Conservation (phyloP, 1,140 invertebrate genomes). For the Streblospio benedicti region DNA sequence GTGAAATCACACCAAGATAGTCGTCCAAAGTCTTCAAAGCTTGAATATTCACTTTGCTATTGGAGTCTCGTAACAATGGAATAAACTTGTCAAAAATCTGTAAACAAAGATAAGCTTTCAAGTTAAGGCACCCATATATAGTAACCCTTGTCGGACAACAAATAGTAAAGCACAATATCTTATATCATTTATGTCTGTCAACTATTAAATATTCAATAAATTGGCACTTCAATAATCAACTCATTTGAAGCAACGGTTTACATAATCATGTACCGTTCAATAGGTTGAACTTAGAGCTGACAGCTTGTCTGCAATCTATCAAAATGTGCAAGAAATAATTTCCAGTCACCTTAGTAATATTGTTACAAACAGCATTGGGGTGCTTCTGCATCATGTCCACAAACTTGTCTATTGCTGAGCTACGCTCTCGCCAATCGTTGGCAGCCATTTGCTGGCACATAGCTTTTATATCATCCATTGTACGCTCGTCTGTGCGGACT, state of each 20-base stretch:
- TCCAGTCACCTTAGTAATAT: constrained; percentile 41
- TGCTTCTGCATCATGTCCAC: constrained; percentile 35
- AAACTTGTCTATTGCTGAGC: constrained; percentile 36
- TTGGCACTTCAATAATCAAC: no score
- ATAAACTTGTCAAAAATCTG: constrained; percentile 48
- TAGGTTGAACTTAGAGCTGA: no score
- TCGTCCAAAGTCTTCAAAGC: constrained; percentile 41
- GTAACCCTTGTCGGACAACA: no score
- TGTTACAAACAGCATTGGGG: constrained; percentile 26
- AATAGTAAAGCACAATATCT: no score
- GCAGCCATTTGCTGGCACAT: constrained; percentile 32
- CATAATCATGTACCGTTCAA: no score
- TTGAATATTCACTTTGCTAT: constrained; percentile 45
- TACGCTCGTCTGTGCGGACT: constrained; percentile 34
- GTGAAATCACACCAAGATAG: constrained; percentile 33
- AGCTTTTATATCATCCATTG: constrained; percentile 38
- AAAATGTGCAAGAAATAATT: no score
- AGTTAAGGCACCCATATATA: no score
- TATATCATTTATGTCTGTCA: no score
- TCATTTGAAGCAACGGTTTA: no score
- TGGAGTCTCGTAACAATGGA: constrained; percentile 40
- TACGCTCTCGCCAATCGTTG: constrained; percentile 38
- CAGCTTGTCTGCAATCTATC: no score
- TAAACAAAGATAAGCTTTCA: constrained; percentile 16
- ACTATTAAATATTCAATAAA: no score